Conservation (phyloP, 2,113 vertebrate genomes). For the Sinocyclocheilus rhinocerous region DNA sequence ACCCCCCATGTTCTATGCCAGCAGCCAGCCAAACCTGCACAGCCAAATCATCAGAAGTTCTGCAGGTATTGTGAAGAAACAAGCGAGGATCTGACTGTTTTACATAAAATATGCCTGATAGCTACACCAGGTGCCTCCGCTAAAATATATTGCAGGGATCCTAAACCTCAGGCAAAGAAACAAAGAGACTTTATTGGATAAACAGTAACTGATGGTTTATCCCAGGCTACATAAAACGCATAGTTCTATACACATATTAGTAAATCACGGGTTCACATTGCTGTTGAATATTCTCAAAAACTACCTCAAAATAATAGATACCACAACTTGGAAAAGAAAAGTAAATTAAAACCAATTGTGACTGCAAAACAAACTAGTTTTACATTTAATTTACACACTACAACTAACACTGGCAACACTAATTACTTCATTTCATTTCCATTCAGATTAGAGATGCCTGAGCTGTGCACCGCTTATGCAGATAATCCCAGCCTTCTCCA, state of each 20-base stretch:
- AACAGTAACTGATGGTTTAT: conserved; percentile 23
- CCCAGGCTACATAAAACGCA: not conserved
- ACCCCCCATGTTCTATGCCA: too few species aligned
- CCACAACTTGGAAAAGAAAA: not conserved
- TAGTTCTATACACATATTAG: not conserved
- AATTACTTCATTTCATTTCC: conserved; percentile 81
- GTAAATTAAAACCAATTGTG: not conserved
- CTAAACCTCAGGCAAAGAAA: conserved; percentile 30
- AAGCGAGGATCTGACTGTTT: conserved; percentile 55
- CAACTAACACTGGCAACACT: conserved; percentile 76
- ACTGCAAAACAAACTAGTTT: not conserved
- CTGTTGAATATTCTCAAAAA: not conserved
- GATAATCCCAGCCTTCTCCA: conserved; percentile 67
- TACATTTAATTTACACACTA: conserved; percentile 13
- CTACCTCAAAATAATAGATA: not conserved
- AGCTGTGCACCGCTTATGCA: conserved; percentile 59
- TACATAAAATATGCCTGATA: conserved; percentile 57
- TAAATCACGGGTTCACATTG: not conserved
- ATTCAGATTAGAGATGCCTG: conserved; percentile 72
- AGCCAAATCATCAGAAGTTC: too few species aligned
- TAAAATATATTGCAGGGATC: conserved; percentile 44
- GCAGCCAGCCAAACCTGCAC: too few species aligned
- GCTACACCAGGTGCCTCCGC: conserved; percentile 38
- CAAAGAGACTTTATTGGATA: conserved; percentile 19
- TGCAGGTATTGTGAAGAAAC: too few species aligned